Conservation (phyloP, 1,140 invertebrate species). For the Condylostylus longicornis region DNA sequence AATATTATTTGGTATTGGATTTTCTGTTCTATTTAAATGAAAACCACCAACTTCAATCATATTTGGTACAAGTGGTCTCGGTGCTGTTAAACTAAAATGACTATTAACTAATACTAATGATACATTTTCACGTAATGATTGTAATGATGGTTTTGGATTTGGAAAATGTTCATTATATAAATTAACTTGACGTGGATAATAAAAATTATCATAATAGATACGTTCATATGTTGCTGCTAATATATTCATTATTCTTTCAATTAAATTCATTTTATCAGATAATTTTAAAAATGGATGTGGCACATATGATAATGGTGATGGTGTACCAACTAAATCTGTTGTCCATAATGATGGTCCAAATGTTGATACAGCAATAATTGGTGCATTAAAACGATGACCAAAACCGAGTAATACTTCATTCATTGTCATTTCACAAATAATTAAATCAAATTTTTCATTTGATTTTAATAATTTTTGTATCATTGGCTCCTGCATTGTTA, state of each 20-base stretch:
- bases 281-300: constrained; percentile 14
- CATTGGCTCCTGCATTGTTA: not conserved
- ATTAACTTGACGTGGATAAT: constrained; percentile 14
- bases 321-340: constrained; percentile 15
- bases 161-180: constrained; percentile 5
- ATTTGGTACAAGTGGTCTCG: constrained; percentile 31
- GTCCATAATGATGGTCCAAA: constrained; percentile 22
- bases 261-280: constrained; percentile 25
- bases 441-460: constrained; percentile 11
- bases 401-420: constrained; percentile 21
- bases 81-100: constrained; percentile 32
- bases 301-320: constrained; percentile 14
- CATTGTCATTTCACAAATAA: constrained; percentile 13
- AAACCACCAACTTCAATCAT: constrained; percentile 38
- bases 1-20: constrained; percentile 25
- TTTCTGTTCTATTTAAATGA: constrained; percentile 22
- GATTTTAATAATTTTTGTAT: constrained; percentile 7
- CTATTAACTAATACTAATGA: constrained; percentile 36
- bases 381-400: constrained; percentile 22
- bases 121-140: constrained; percentile 19
- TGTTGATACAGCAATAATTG: constrained; percentile 24
- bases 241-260: constrained; percentile 24
- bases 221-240: not conserved
- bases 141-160: not conserved
- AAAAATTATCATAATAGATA: not conserved